phyloP scores from a whole-genome alignment of 2,113 vertebrate species.

The Penelope pileata region DNA sequence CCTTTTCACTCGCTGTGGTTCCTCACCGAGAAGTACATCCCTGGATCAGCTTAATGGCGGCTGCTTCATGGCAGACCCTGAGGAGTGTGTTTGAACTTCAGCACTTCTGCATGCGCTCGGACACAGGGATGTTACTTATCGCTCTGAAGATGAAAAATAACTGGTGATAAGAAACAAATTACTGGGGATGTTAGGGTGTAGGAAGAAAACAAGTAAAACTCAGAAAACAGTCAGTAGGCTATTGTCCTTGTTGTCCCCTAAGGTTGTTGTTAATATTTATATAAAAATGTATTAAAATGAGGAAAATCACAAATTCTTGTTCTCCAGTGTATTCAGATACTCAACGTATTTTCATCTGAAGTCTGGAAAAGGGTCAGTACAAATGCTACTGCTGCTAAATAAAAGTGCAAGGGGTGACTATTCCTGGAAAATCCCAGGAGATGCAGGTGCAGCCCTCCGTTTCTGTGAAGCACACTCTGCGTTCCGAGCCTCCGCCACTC shows the following conservation, averaged over 20 bases:
- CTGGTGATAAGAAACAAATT: too few species aligned
- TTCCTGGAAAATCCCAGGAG: neutral
- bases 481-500: too few species aligned
- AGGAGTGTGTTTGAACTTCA: neutral
- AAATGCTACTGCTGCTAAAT: neutral
- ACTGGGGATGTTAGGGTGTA: too few species aligned
- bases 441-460: neutral
- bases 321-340: neutral
- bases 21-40: neutral
- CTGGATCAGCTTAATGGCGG: neutral
- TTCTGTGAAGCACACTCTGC: rapidly evolving
- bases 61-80: neutral
- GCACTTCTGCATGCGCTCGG: rapidly evolving
- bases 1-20: neutral
- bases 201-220: too few species aligned
- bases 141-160: too few species aligned
- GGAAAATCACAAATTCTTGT: neutral
- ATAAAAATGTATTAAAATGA: neutral
- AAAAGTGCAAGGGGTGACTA: neutral
- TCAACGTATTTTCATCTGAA: neutral
- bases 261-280: neutral
- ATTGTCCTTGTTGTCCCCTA: neutral
- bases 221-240: neutral
- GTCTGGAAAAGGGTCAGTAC: neutral
- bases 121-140: neutral